Conservation (phyloP, 2,888 invertebrate species). For the Drosophila ezoana region DNA sequence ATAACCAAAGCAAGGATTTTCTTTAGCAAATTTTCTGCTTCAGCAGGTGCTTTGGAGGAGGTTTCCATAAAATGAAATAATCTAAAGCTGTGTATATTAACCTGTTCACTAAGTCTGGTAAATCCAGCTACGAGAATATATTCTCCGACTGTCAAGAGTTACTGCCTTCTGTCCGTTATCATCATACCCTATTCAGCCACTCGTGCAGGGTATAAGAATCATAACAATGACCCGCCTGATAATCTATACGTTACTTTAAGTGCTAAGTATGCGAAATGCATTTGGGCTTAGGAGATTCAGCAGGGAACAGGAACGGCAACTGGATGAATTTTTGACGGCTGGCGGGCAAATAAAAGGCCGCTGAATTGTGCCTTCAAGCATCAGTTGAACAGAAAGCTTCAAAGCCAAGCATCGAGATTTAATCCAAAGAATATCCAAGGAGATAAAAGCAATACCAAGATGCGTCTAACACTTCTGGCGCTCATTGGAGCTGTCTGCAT, state of each 20-base stretch:
- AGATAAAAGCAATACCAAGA: constrained; percentile 16
- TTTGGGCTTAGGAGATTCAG: constrained; percentile 34
- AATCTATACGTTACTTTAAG: constrained; percentile 19
- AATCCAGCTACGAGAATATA: too few relatives aligned
- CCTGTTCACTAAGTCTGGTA: too few relatives aligned
- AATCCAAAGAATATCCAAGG: neutral
- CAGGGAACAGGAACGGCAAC: constrained; percentile 39
- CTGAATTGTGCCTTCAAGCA: constrained; percentile 2
- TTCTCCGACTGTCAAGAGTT: too few relatives aligned
- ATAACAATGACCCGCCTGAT: neutral
- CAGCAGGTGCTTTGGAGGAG: too few relatives aligned
- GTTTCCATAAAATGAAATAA: too few relatives aligned
- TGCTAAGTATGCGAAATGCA: neutral
- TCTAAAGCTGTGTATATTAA: too few relatives aligned
- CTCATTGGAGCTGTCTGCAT: constrained; percentile 51
- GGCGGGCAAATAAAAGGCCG: constrained; percentile 34
- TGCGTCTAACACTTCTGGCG: constrained; percentile 60
- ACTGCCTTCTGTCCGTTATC: too few relatives aligned
- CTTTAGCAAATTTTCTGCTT: too few relatives aligned
- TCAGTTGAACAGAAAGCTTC: constrained; percentile 29
- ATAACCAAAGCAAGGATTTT: too few relatives aligned
- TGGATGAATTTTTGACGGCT: constrained; percentile 7
- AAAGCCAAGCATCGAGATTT: constrained; percentile 3
- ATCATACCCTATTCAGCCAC: too few relatives aligned
- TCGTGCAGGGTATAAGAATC: too few relatives aligned